Conservation (phyloP, 2,797 vertebrate genomes). For the Bradypus variegatus region DNA sequence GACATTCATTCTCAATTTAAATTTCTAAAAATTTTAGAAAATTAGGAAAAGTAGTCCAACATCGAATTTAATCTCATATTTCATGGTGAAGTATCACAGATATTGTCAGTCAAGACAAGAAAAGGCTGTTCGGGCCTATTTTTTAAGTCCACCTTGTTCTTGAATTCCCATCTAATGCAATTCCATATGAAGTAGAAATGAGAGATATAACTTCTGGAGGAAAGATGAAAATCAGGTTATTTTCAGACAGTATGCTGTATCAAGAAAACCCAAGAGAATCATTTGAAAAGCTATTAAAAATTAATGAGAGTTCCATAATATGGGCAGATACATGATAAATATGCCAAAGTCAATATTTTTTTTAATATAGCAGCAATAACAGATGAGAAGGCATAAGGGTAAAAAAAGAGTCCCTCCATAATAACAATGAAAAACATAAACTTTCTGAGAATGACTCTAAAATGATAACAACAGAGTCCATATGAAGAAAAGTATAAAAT, state of each 20-base stretch:
- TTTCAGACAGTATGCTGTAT: not conserved
- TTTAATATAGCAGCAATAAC: not conserved
- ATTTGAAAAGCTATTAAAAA: slow-evolving; percentile 30
- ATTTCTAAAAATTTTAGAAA: not conserved
- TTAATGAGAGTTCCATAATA: not conserved
- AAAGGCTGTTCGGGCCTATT: not conserved
- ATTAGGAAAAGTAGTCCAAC: not conserved
- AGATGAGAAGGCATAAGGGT: not conserved
- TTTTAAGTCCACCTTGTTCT: not conserved
- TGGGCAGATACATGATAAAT: not conserved
- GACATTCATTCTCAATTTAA: not conserved
- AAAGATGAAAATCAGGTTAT: not conserved
- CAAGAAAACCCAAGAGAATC: slow-evolving; percentile 13
- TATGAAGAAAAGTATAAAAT: not conserved
- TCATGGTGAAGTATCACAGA: not conserved
- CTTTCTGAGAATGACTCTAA: not conserved
- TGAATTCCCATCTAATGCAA: not conserved
- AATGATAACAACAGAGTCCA: not conserved
- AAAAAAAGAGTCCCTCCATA: not conserved
- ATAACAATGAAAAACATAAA: not conserved
- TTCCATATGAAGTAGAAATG: not conserved
- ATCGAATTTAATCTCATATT: not conserved
- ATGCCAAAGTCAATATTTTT: not conserved
- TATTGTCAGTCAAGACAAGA: not conserved
- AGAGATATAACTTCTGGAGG: not conserved